Evolutionary conservation across 2,888 invertebrate species (phyloP), one percentile per base, ranked within the genome.

Genomic region (Cartodere bifasciata): DNA sequence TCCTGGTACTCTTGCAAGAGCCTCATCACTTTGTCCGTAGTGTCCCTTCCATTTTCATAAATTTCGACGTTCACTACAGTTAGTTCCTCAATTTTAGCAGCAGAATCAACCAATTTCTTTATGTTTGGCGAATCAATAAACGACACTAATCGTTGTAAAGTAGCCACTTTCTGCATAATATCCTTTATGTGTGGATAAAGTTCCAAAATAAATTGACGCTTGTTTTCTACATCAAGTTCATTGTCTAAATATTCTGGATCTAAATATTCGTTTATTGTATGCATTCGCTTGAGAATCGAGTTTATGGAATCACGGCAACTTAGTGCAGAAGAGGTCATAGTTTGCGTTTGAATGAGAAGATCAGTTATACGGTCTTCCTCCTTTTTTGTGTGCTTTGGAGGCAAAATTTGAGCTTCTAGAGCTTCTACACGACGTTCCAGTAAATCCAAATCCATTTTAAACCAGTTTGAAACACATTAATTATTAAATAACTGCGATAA

Each of bases 271-370:
- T 65, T 65, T 16, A 68, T 53, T 37, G 61, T 60, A 2, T 56
- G 55, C 44, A 67, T 49, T 30, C 63, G 53, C 39, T 62, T 56
- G 23, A 65, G 49, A 22, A 64, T 55, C 1, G 51, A 46, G 24
- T 59, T 62, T 11, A 63, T 54, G 11, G 62, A 60, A 37, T 68
- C 65, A 23, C 67, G 56, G 29, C 67, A 65, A 35, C 64, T 65
- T 11, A 67, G 40, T 2, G 67, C 65, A 4, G 67, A 63, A 3
- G 60, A 55, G 15, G 67, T 61, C 45, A 67, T 55, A 2, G 63
- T 64, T 40, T 67, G 63, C 2, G 60, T 58, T 44, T 64, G 60
- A 10, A 62, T 21, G 6, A 68, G 50, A 33, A 56, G 54, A 36
- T 66, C 65, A 1, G 63, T 49, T 7, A 67, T 48, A n/a, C 55